Conservation (phyloP, 2,797 vertebrate genomes). For the Remorina albescens region DNA sequence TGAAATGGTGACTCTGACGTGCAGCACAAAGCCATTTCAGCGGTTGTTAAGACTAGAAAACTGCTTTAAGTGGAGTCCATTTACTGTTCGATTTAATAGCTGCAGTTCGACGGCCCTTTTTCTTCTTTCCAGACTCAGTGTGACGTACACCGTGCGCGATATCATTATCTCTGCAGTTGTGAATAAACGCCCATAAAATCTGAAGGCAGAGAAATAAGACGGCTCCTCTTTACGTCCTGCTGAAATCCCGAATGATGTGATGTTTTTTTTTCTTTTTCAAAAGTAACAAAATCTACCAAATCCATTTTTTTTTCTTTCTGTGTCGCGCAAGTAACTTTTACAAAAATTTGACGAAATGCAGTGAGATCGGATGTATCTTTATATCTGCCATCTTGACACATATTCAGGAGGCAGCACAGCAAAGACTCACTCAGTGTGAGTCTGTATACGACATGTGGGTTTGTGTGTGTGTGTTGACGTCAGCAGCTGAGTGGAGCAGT, state of each 20-base stretch:
- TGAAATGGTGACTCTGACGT: neutral
- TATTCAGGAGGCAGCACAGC: neutral
- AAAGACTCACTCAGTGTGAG: neutral
- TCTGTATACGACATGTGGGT: too few relatives aligned
- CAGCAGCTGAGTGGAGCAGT: slow-evolving; percentile 60
- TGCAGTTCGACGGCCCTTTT: too few relatives aligned
- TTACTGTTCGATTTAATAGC: too few relatives aligned
- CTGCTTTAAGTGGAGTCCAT: neutral
- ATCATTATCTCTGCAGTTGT: neutral
- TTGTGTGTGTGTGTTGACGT: slow-evolving; percentile 51
- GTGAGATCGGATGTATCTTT: neutral
- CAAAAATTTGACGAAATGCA: neutral
- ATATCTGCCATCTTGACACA: neutral
- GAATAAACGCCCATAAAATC: neutral
- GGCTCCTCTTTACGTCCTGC: neutral
- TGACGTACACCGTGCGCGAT: too few relatives aligned
- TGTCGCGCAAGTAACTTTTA: neutral
- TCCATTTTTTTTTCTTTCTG: neutral
- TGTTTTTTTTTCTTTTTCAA: too few relatives aligned
- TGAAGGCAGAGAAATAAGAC: neutral
- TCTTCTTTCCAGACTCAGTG: too few relatives aligned
- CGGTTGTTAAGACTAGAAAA: neutral
- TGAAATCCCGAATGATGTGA: neutral
- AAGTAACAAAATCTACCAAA: neutral
- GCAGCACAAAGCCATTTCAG: neutral